Evolutionary conservation across 2,113 vertebrate species (phyloP).

Genomic region (Anser brachyrhynchus): DNA sequence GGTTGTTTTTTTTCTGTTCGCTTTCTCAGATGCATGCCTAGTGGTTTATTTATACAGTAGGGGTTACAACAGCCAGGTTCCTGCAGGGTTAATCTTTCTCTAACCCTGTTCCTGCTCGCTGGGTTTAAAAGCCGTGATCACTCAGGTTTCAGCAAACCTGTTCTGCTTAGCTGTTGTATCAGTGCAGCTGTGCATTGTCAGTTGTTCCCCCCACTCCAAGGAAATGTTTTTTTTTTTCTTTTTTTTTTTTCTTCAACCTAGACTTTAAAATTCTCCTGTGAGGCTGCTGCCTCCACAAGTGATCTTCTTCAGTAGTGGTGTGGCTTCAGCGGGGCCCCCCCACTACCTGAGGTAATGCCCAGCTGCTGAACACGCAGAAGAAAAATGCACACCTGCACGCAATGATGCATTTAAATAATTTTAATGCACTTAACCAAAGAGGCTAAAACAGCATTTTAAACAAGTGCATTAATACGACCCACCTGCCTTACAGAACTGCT

Average conservation of each 20-base stretch:
- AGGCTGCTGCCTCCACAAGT: neutral
- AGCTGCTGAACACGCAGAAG: neutral
- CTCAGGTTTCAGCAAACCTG: neutral
- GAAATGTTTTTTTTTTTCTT: neutral
- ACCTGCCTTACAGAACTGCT: neutral
- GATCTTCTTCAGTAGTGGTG: neutral
- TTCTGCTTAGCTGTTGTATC: fast-evolving
- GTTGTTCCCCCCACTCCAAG: neutral
- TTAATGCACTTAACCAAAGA: conserved; percentile 28
- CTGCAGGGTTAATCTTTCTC: conserved; percentile 5
- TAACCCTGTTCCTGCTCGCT: neutral
- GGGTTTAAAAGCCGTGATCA: neutral
- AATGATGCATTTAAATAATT: neutral
- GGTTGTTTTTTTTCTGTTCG: neutral
- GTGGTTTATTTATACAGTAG: neutral
- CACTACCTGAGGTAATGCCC: neutral
- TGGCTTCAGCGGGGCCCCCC: neutral
- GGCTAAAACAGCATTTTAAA: conserved; percentile 4
- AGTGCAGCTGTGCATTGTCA: neutral
- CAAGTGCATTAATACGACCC: neutral
- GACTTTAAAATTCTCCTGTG: neutral
- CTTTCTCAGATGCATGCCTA: neutral
- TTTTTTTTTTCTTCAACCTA: neutral
- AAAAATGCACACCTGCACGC: neutral
- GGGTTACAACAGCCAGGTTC: neutral